These are phyloP conservation scores for Leptinotarsa juncta DNA, from an alignment of 2,888 invertebrate species.

Conservation along the genomic window DNA sequence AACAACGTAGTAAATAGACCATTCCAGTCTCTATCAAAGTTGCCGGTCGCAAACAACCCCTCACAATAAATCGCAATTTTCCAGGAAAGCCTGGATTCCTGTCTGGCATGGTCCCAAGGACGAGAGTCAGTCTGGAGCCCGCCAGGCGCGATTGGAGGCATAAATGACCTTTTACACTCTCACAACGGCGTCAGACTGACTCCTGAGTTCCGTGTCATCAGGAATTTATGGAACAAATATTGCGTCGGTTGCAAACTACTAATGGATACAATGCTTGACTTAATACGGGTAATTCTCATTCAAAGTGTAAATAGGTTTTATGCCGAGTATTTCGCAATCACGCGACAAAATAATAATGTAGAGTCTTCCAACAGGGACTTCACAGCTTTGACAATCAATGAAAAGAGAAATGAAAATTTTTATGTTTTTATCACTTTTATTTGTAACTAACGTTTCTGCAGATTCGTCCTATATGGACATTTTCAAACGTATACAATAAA, in stretches of 20 bases:
- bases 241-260: slow-evolving; percentile 7
- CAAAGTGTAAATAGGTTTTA: no score
- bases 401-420: no score
- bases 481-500: no score
- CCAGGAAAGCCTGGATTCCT: slow-evolving; percentile 10
- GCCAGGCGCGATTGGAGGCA: slow-evolving; percentile 28
- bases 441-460: no score
- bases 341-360: no score
- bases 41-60: neutral
- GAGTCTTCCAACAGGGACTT: no score
- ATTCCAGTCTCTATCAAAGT: slow-evolving; percentile 1
- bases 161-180: slow-evolving; percentile 24
- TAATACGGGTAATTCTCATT: no score
- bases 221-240: slow-evolving; percentile 10
- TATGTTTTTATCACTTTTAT: no score
- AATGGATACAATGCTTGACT: no score
- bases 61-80: neutral
- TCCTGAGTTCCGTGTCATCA: neutral
- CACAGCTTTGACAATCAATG: no score
- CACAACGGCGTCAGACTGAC: slow-evolving; percentile 24
- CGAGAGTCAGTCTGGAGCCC: slow-evolving; percentile 22
- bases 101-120: slow-evolving; percentile 25
- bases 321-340: no score
- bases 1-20: slow-evolving; percentile 6
- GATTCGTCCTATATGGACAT: no score